Base-by-base conservation (phyloP, 2,888 invertebrate species). In the Eueremaeus valkanovi region DNA sequence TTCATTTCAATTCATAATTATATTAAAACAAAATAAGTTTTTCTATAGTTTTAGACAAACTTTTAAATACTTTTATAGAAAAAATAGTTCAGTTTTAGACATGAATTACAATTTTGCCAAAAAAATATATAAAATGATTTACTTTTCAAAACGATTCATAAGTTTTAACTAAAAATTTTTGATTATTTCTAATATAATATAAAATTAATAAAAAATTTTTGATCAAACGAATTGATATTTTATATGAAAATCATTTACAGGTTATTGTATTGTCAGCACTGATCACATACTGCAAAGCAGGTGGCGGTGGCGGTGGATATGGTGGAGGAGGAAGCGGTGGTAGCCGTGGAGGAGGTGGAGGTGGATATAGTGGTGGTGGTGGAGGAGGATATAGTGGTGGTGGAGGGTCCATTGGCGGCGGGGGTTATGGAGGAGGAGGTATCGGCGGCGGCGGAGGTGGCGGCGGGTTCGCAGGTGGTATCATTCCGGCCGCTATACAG, bases 401-500 rank as follows among this genome's bases (percentile, higher is more conserved):
- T 31, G 61, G 61, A 3, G 61, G 61, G 3, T 21, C 9, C 3
- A 31, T 29, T 3, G 29, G 31, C 61, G 29, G 31, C 18, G 61
- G 61, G 8, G 31, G 58, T 6, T 3, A 27, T 8, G 58, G 61
- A 9, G 61, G 61, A 3, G 61, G 61, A 5, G 9, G 8, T 24
- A 18, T 5, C 29, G 18, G 29, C 9, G 29, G 58, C 24, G 24
- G 24, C 16, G 51, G 51, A 51, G 58, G 58, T 11, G 58, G 58
- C 6, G 21, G 21, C 16, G 63, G 63, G 1, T 5, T 3, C 27
- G 16, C n/a, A 3, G 58, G 58, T 9, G 66, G 66, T 21, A 40
- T 72, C 5, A 72, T 72, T 18, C 73, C 73, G 16, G 73, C 73
- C 0, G 73, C 73, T 24, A 31, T 73, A 21, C 73, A 73, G 40